A percentile compares a stretch with the other conserved stretches of the same genome.
These are phyloP conservation scores for Diorhabda elongata DNA, from an alignment of 1,140 invertebrate species.

Conservation along the genomic window DNA sequence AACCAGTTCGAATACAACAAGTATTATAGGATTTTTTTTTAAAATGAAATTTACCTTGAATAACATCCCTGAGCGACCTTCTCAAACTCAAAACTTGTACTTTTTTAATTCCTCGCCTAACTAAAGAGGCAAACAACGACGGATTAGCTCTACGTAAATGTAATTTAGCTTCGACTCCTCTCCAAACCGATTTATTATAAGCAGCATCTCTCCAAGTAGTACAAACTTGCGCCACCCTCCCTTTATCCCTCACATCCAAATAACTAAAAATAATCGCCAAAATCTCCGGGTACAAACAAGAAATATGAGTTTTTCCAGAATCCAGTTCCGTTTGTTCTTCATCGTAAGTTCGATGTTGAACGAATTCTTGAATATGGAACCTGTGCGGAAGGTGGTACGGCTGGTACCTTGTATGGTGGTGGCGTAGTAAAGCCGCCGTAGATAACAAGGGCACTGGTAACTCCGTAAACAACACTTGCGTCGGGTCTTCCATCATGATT, in stretches of 20 bases:
- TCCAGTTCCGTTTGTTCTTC: slow-evolving; percentile 31
- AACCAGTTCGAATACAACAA: too few relatives aligned
- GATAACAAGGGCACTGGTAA: slow-evolving; percentile 48
- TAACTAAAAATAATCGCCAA: slow-evolving; percentile 88
- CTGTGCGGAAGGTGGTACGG: slow-evolving; percentile 54
- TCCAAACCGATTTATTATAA: slow-evolving; percentile 88
- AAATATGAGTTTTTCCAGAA: slow-evolving; percentile 70
- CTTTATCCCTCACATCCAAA: slow-evolving; percentile 82
- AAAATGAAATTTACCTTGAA: slow-evolving; percentile 49
- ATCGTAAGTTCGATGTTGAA: slow-evolving; percentile 49
- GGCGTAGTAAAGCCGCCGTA: slow-evolving; percentile 38
- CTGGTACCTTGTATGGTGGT: slow-evolving; percentile 50
- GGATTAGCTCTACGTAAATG: slow-evolving; percentile 80
- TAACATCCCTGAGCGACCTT: slow-evolving; percentile 79
- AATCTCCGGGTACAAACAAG: slow-evolving; percentile 86
- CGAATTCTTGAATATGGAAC: slow-evolving; percentile 51
- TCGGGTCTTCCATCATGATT: slow-evolving; percentile 46
- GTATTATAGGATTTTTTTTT: too few relatives aligned
- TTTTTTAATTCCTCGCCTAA: slow-evolving; percentile 78
- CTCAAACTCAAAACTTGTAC: slow-evolving; percentile 86
- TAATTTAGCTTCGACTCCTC: slow-evolving; percentile 84
- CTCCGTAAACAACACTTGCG: slow-evolving; percentile 46
- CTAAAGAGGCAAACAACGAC: slow-evolving; percentile 79
- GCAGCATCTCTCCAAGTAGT: slow-evolving; percentile 85
- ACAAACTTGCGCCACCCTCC: slow-evolving; percentile 86